These are phyloP conservation scores for Hirudinaria manillensis DNA, from an alignment of 2,888 invertebrate genomes.

Conservation along the genomic window DNA sequence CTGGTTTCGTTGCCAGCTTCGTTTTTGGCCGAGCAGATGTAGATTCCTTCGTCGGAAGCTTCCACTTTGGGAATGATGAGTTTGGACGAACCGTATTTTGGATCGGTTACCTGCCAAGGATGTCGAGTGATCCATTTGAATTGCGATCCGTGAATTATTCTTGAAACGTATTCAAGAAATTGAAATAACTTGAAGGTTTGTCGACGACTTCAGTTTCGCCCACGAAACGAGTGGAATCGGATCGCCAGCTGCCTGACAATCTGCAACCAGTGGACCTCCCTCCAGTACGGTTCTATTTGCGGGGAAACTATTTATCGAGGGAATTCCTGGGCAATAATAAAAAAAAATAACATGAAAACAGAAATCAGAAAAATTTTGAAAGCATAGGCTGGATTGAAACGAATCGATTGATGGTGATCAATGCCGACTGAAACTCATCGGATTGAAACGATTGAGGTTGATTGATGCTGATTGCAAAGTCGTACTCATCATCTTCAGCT, in stretches of 20 bases:
- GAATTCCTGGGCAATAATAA: constrained; percentile 10
- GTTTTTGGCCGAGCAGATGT: constrained; percentile 24
- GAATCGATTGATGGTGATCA: background rate
- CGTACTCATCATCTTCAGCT: constrained; percentile 25
- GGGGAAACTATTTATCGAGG: constrained; percentile 6
- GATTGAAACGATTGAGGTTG: background rate
- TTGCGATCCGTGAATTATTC: background rate
- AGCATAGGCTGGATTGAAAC: background rate
- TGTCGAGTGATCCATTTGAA: background rate
- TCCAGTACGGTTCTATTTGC: constrained; percentile 18
- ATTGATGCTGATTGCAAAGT: background rate
- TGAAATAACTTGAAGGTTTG: background rate
- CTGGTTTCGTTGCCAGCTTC: constrained; percentile 15
- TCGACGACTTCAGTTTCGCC: background rate
- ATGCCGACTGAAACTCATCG: background rate
- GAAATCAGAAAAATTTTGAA: too few relatives aligned
- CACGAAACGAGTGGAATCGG: constrained; percentile 26
- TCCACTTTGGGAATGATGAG: constrained; percentile 23
- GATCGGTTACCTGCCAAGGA: background rate
- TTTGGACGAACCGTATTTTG: constrained; percentile 18
- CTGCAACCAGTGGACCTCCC: constrained; percentile 27
- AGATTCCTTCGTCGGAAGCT: constrained; percentile 19
- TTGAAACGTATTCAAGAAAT: too few relatives aligned
- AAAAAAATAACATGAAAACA: background rate
- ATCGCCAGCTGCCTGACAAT: constrained; percentile 14